These are phyloP conservation scores for Anguilla marmorata DNA, from an alignment of 2,797 vertebrate genomes.

Conservation along the genomic window DNA sequence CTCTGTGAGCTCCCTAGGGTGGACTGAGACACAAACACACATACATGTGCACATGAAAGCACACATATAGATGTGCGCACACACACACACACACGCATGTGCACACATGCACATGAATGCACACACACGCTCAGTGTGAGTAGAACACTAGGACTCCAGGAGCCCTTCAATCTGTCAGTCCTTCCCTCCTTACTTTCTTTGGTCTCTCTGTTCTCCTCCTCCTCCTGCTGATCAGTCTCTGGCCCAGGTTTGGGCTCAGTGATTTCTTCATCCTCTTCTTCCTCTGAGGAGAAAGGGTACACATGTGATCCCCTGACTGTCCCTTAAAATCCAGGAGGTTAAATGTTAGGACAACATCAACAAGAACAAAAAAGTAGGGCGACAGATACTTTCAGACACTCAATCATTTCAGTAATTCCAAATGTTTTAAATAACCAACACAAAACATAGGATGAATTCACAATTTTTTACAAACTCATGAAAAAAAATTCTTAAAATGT, in stretches of 20 bases:
- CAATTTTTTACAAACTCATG: too few species aligned
- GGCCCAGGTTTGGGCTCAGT: conserved; percentile 73
- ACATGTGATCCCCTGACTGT: neutral
- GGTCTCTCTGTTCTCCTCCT: conserved; percentile 73
- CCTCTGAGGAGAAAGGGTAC: conserved; percentile 63
- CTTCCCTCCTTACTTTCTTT: conserved; percentile 69
- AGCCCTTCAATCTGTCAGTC: neutral
- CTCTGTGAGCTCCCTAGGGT: conserved; percentile 81
- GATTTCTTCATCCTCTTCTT: conserved; percentile 83
- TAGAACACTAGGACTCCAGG: neutral
- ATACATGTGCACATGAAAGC: neutral
- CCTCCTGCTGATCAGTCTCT: conserved; percentile 71
- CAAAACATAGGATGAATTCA: too few species aligned
- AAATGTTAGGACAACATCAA: neutral
- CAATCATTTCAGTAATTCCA: too few species aligned
- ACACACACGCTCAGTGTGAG: neutral
- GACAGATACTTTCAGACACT: neutral
- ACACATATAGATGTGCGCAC: neutral
- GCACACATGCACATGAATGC: neutral
- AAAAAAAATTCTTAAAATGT: too few species aligned
- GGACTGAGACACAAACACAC: conserved; percentile 58
- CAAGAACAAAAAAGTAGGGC: neutral
- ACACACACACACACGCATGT: neutral
- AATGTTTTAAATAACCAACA: too few species aligned
- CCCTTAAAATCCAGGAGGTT: neutral